Percentiles rank a stretch among this genome's conserved stretches.
Evolutionary conservation across 2,113 vertebrate genomes (phyloP).

Genomic region (Manacus vitellinus): DNA sequence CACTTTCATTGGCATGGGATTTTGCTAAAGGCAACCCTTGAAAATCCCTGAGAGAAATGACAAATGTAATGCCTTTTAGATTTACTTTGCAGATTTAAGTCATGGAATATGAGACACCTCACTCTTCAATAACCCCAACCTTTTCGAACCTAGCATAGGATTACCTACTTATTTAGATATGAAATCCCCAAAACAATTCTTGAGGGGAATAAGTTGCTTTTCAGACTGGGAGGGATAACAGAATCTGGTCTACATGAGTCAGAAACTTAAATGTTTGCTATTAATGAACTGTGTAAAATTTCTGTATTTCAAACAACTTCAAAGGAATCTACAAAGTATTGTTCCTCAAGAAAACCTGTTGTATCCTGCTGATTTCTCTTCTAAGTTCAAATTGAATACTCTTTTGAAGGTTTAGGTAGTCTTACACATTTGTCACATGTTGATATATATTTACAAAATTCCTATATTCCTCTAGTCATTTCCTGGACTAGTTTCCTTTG

Average conservation of each 20-base stretch:
- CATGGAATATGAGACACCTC: not conserved
- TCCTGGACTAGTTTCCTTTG: not conserved
- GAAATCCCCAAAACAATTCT: not conserved
- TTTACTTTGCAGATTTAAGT: not conserved
- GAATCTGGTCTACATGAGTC: not conserved
- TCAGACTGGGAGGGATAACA: not conserved
- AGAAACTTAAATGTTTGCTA: not conserved
- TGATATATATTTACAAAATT: not conserved
- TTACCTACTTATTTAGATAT: not conserved
- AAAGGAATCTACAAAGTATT: not conserved
- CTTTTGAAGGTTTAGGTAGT: not conserved
- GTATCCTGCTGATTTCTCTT: not conserved
- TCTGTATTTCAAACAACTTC: not conserved
- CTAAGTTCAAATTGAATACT: not conserved
- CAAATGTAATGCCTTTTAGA: not conserved
- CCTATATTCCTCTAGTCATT: not conserved
- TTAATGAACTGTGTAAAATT: not conserved
- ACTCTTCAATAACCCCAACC: rapidly evolving
- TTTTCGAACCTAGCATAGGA: not conserved
- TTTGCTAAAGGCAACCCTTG: not conserved
- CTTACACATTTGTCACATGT: not conserved
- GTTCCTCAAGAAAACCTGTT: not conserved
- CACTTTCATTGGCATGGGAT: not conserved
- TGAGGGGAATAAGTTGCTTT: not conserved
- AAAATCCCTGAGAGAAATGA: not conserved